Evolutionary conservation across 2,797 vertebrate species (phyloP).

Genomic region (Crocodylus rhombifer): DNA sequence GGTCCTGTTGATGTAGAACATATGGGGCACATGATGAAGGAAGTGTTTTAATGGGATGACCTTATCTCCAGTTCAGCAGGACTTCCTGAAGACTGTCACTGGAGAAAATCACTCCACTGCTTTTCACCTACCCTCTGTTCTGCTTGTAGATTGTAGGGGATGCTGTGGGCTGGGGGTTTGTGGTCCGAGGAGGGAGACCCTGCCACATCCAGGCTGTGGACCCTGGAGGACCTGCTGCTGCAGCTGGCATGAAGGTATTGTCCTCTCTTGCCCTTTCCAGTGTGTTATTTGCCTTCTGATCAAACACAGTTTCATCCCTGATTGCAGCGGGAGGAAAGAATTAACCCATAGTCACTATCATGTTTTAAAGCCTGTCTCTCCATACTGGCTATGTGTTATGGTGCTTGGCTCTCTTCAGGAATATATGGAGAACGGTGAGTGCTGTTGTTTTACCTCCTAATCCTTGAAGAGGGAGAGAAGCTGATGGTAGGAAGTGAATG

Average conservation of each 20-base stretch:
- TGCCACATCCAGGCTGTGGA: constrained; percentile 92
- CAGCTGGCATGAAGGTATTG: constrained; percentile 90
- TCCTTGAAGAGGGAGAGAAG: neutral
- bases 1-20: neutral
- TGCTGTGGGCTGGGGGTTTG: constrained; percentile 91
- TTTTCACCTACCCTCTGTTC: neutral
- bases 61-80: neutral
- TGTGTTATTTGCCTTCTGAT: neutral
- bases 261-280: rapidly evolving
- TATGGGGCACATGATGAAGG: neutral
- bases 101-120: neutral
- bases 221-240: constrained; percentile 89
- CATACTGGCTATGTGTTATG: neutral
- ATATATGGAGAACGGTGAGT: neutral
- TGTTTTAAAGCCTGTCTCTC: neutral
- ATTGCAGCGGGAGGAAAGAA: too few species aligned
- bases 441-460: neutral
- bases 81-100: neutral
- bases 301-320: neutral
- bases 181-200: constrained; percentile 87
- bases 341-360: neutral
- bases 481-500: neutral
- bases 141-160: constrained; percentile 87
- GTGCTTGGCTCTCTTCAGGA: neutral
- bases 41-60: neutral